Percentiles rank a stretch among this genome's conserved stretches.
phyloP scores from a whole-genome alignment of 2,113 vertebrate species.

The Prietella phreatophila region DNA sequence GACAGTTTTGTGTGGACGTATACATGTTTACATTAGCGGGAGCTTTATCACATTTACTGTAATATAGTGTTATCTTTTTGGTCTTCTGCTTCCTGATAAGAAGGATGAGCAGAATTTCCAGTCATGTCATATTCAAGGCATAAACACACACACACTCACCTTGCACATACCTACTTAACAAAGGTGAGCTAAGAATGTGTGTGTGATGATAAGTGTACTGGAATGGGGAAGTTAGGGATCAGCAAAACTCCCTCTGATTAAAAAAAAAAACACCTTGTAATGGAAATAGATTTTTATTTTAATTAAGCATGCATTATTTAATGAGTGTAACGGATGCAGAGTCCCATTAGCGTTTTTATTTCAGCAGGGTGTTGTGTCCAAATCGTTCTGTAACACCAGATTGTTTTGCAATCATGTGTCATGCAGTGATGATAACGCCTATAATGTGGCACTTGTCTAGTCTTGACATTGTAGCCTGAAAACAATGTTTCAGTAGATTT shows the following conservation, averaged over 20 bases:
- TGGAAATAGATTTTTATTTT: background rate
- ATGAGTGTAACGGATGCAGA: background rate
- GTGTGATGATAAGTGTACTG: background rate
- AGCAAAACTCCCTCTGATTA: background rate
- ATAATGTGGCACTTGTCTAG: background rate
- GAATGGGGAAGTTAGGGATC: background rate
- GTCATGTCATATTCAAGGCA: background rate
- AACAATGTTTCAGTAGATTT: background rate
- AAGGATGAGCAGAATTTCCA: background rate
- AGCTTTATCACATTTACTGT: background rate
- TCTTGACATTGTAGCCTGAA: background rate
- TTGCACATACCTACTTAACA: background rate
- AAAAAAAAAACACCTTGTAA: background rate
- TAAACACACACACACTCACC: background rate
- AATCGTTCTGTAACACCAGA: background rate
- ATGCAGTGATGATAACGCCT: background rate
- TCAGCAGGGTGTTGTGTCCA: background rate
- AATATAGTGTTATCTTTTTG: background rate
- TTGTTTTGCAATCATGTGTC: background rate
- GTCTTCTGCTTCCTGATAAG: background rate
- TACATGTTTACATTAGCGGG: no score
- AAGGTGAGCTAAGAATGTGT: background rate
- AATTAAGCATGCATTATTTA: background rate
- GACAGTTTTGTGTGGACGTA: no score
- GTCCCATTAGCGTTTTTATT: background rate